Conservation (phyloP, 2,113 vertebrate species). For the Elgaria multicarinata region DNA sequence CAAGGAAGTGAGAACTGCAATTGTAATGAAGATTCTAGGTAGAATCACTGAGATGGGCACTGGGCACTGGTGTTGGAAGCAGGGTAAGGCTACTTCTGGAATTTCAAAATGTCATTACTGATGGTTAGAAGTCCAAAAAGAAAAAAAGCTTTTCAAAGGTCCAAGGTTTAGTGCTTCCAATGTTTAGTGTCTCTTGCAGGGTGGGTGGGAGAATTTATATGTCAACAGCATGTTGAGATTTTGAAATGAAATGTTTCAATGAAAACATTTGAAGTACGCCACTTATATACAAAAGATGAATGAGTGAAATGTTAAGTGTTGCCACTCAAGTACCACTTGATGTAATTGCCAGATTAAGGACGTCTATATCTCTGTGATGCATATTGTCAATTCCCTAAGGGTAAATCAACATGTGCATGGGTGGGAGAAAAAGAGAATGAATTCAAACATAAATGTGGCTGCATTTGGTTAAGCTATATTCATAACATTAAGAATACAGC, state of each 20-base stretch:
- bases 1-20: not conserved
- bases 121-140: not conserved
- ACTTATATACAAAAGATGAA: not conserved
- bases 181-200: not conserved
- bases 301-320: not conserved
- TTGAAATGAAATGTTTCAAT: slow-evolving; percentile 23
- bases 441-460: not conserved
- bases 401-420: not conserved
- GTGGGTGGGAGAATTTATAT: not conserved
- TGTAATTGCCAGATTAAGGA: slow-evolving; percentile 25
- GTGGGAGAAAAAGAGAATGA: not conserved
- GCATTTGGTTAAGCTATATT: too few relatives aligned
- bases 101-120: too few relatives aligned
- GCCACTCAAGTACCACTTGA: not conserved
- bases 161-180: not conserved
- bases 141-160: not conserved
- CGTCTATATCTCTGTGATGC: not conserved
- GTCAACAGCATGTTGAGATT: slow-evolving; percentile 19
- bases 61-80: not conserved
- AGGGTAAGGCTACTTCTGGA: not conserved
- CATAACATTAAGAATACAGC: too few relatives aligned
- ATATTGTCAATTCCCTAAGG: not conserved
- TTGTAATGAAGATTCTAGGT: not conserved
- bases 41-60: not conserved
- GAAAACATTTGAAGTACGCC: slow-evolving; percentile 13